Percentiles rank a stretch among this genome's conserved stretches.
Evolutionary conservation across 2,797 vertebrate species (phyloP).

Genomic region (Xenops minutus): DNA sequence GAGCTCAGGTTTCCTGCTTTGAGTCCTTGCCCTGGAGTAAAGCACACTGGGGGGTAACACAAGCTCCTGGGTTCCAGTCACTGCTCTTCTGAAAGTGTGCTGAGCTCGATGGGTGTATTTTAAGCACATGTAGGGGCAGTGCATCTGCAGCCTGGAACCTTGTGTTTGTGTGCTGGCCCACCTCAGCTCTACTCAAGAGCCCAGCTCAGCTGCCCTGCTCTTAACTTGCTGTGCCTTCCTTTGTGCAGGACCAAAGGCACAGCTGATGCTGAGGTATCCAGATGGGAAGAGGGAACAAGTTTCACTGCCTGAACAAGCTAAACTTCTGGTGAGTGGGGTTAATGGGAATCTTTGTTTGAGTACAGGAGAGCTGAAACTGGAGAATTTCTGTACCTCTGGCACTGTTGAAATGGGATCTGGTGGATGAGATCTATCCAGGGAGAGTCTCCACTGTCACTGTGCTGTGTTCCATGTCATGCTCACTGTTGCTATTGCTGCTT

Average conservation of each 20-base stretch:
- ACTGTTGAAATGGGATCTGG: fast-evolving
- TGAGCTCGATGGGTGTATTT: neutral
- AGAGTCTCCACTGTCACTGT: neutral
- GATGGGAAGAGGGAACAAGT: conserved; percentile 98
- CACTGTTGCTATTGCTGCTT: neutral
- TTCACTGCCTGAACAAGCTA: conserved; percentile 93
- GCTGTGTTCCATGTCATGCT: neutral
- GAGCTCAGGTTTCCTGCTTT: neutral
- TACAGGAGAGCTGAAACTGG: neutral
- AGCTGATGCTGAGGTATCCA: conserved; percentile 96
- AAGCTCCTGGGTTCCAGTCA: neutral
- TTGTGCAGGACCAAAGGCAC: conserved; percentile 93
- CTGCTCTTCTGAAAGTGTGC: neutral
- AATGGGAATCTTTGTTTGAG: neutral
- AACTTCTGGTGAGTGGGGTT: conserved; percentile 87
- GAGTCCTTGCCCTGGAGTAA: neutral
- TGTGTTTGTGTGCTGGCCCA: neutral
- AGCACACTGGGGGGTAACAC: fast-evolving
- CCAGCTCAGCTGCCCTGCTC: neutral
- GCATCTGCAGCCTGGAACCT: neutral
- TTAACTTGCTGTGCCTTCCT: conserved; percentile 24
- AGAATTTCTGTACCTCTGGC: neutral
- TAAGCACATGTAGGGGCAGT: neutral
- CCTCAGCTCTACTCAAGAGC: neutral
- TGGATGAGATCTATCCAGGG: neutral